These are phyloP conservation scores for Leptinotarsa tumamoca DNA, from an alignment of 2,888 invertebrate species.

Conservation along the genomic window DNA sequence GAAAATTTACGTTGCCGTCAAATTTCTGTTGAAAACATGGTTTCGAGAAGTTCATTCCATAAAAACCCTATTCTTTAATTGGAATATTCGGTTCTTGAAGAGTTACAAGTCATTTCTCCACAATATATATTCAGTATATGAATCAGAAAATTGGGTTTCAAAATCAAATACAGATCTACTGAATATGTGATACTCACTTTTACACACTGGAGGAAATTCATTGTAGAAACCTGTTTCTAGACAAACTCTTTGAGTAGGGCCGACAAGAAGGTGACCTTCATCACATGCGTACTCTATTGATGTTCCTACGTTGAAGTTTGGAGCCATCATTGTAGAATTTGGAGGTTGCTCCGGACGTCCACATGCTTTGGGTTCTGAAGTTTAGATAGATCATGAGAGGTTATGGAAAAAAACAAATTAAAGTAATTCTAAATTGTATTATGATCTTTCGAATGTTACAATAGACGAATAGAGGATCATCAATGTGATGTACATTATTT, in stretches of 20 bases:
- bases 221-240: slow-evolving; percentile 93
- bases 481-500: too few relatives aligned
- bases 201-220: slow-evolving; percentile 93
- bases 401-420: neutral
- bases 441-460: too few relatives aligned
- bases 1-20: too few relatives aligned
- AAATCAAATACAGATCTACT: neutral
- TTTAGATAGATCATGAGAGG: too few relatives aligned
- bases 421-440: slow-evolving; percentile 51
- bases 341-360: slow-evolving; percentile 94
- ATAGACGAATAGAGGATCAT: too few relatives aligned
- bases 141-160: too few relatives aligned
- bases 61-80: too few relatives aligned
- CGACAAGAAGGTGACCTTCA: slow-evolving; percentile 87
- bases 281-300: slow-evolving; percentile 88
- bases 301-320: slow-evolving; percentile 84
- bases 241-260: slow-evolving; percentile 85
- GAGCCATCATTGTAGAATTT: slow-evolving; percentile 87
- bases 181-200: slow-evolving; percentile 74
- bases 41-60: too few relatives aligned
- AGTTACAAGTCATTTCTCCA: too few relatives aligned
- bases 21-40: too few relatives aligned
- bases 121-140: too few relatives aligned
- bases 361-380: slow-evolving; percentile 86
- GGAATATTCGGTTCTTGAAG: too few relatives aligned